phyloP scores from a whole-genome alignment of 1,140 invertebrate species.

The Sarcophaga bullata region DNA sequence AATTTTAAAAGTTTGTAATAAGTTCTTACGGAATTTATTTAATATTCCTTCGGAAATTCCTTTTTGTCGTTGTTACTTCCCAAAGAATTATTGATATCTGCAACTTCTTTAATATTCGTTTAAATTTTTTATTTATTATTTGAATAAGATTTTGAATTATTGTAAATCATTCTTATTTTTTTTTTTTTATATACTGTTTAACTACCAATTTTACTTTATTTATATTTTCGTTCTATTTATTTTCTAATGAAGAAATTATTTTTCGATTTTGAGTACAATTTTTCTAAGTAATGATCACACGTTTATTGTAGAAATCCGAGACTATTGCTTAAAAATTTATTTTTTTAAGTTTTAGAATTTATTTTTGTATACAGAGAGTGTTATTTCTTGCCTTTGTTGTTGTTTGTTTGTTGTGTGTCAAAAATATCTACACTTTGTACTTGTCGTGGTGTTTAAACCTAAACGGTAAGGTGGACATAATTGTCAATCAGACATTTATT shows the following conservation, averaged over 20 bases:
- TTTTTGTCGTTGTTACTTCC: too few relatives aligned
- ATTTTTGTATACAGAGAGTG: neutral
- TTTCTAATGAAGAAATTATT: neutral
- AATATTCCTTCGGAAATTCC: too few relatives aligned
- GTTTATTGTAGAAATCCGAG: slow-evolving; percentile 38
- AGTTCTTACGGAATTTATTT: too few relatives aligned
- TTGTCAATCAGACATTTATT: too few relatives aligned
- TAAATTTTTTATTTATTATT: neutral
- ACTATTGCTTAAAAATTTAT: slow-evolving; percentile 29
- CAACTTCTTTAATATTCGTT: neutral
- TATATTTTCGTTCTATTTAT: neutral
- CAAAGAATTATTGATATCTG: too few relatives aligned
- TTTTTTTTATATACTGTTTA: neutral
- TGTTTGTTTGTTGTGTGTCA: neutral
- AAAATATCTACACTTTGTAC: neutral
- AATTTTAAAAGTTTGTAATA: too few relatives aligned
- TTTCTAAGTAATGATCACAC: slow-evolving; percentile 34
- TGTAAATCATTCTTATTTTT: neutral
- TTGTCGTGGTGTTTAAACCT: neutral
- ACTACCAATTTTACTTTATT: neutral
- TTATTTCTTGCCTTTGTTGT: neutral
- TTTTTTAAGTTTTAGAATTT: slow-evolving; percentile 23
- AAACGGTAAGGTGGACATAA: too few relatives aligned
- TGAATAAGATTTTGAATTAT: neutral
- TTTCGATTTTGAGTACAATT: neutral